Evolutionary conservation across 1,140 invertebrate species (phyloP), one percentile per base, ranked within the genome.

Genomic region (Achatina immaculata): DNA sequence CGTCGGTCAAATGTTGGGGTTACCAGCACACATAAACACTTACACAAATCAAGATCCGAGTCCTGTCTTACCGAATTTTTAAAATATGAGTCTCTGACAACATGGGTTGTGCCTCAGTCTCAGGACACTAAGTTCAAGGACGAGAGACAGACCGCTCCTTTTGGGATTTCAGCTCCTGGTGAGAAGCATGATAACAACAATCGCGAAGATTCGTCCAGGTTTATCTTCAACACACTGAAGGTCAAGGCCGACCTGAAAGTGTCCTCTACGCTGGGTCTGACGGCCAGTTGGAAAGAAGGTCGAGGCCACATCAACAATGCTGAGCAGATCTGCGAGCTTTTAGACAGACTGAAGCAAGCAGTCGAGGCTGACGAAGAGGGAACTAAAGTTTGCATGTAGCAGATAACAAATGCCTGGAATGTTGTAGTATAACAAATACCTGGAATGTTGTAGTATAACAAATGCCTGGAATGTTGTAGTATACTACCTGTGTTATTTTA

Each of bases 231-330:
- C 21, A 42, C 68, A 14, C n/a, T 45, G 0, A 71, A 40, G 19
- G 68, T 71, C 36, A 71, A 71, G 68, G 68, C 38, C 2, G 68
- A 71, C 2, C 38, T 71, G 36, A 45, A 71, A 42, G 38, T 71
- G 2, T 45, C 38, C 24, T 71, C 68, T 31, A 71, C 2, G 4
- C 38, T 71, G 7, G 68, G 68, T 2, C n/a, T 71, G 16, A 40
- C 38, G 14, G 68, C 68, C 21, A 71, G 38, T 42, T 40, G 42
- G 68, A 40, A 1, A 31, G 68, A 71, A 19, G n/a, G 68, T 2
- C 68, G 3, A 31, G 58, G 58, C 0, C 58, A 62, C 16, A n/a
- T 62, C 9, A 62, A 62, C 58, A 62, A 62, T 34, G 28, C 58
- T 4, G n/a, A 31, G 4, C 58, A 62, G 3, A 62, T 62, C 16